Evolutionary conservation across 2,797 vertebrate genomes (phyloP).

Genomic region (Myotis pilosus): DNA sequence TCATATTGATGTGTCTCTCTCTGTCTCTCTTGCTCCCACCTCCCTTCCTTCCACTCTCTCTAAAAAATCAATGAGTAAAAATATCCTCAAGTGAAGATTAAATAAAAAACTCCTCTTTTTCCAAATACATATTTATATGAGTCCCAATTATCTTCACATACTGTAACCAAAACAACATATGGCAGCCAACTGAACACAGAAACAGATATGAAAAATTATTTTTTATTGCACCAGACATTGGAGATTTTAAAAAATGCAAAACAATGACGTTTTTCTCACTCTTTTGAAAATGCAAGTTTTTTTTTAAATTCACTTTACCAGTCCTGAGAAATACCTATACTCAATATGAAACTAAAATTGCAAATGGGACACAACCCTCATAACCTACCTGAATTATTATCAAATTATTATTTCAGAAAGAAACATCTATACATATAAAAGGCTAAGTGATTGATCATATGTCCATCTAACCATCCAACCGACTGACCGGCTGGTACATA

Average conservation of each 20-base stretch:
- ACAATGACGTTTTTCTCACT: background rate
- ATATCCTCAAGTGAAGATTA: too few relatives aligned
- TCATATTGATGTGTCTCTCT: too few relatives aligned
- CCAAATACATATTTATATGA: background rate
- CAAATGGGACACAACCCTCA: background rate
- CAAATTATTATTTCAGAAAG: background rate
- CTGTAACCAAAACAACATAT: background rate
- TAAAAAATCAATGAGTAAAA: too few relatives aligned
- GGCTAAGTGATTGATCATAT: too few relatives aligned
- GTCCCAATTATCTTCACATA: background rate
- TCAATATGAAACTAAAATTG: constrained; percentile 21
- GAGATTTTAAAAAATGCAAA: constrained; percentile 1
- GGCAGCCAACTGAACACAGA: background rate
- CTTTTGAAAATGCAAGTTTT: background rate
- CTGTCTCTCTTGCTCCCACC: too few relatives aligned
- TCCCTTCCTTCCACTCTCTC: too few relatives aligned
- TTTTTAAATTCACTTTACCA: background rate
- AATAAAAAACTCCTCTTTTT: background rate
- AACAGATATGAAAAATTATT: background rate
- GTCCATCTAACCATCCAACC: too few relatives aligned
- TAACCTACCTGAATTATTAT: background rate
- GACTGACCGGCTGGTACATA: too few relatives aligned
- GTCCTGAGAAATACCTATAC: background rate
- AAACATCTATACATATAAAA: background rate
- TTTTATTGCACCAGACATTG: constrained; percentile 29